Evolutionary conservation across 2,113 vertebrate genomes (phyloP).

Genomic region (Synchiropus splendidus): DNA sequence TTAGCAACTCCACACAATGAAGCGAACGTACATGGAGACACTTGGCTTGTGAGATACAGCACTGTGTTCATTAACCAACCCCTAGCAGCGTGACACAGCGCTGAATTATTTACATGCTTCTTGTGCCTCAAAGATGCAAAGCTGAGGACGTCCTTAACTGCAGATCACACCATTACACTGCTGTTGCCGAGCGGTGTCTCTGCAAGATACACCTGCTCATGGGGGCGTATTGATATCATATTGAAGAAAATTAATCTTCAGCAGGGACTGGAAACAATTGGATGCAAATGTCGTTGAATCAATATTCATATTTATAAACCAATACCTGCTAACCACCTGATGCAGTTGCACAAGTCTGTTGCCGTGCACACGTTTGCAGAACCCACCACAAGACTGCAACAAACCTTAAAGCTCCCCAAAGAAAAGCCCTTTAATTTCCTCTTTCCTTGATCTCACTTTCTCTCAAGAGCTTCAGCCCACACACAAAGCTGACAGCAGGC

Average conservation of each 20-base stretch:
- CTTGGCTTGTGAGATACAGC: conserved; percentile 36
- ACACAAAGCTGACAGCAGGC: conserved; percentile 2
- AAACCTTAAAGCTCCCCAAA: conserved; percentile 20
- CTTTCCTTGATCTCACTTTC: conserved; percentile 29
- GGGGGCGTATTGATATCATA: no score
- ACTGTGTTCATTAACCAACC: conserved; percentile 43
- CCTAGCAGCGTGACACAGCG: conserved; percentile 35
- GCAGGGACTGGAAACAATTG: no score
- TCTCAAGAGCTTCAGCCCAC: conserved; percentile 14
- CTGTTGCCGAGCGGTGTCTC: not conserved
- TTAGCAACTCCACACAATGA: no score
- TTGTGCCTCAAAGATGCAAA: conserved; percentile 35
- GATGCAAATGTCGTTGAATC: no score
- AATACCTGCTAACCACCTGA: no score
- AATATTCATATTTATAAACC: no score
- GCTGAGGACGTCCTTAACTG: conserved; percentile 26
- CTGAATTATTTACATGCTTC: conserved; percentile 57
- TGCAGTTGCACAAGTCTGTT: not conserved
- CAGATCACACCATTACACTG: conserved; percentile 13
- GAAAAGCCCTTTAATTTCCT: conserved; percentile 42
- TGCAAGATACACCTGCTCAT: no score
- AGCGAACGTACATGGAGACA: conserved; percentile 31
- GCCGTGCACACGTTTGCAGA: not conserved
- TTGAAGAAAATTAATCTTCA: no score
- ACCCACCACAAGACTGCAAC: not conserved